Evolutionary conservation across 30 jellyfish, hydroid and myxozoan genomes (phyloP), one percentile per base, ranked within the genome.

Genomic region (Cassiopea xamachana): DNA sequence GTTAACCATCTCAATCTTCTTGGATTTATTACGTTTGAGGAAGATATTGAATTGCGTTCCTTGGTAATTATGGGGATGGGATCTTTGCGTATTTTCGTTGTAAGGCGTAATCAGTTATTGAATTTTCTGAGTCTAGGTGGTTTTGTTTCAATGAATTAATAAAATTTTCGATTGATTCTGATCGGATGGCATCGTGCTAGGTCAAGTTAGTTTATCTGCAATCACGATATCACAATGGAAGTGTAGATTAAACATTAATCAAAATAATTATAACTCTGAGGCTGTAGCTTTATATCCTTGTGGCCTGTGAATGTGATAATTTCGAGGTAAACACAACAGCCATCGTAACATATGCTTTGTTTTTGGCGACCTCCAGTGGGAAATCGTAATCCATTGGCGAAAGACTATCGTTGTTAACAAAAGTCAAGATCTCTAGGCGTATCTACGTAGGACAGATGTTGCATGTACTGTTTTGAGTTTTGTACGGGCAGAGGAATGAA

Each of bases 361-460:
- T 5, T 1, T 19, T 43, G 80, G 50, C 43, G 55, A 43, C 19
- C 3, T 71, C 14, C 80, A 71, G 80, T 55, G 80, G 80, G 80
- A 16, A 43, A 7, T 17, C 55, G 16, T 71, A 71, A 71, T 8
- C 80, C 19, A 55, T 16, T 71, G 55, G 80, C 80, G 80, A 39
- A 9, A 15, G 80, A 71, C n/a, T 15, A 19, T 27, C 80, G 80
- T 71, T 39, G 80, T 71, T 18, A 71, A 27, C 80, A 18, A 55
- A 15, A 16, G 48, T 45, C 73, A 49, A 49, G 77, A 55, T 73
- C 84, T 83, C 92, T 83, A 70, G 71, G 92, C 94, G 94, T 87
- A 39, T 87, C 94, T 69, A 87, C 58, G 89, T 79, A 17, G 16
- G 89, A 68, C 94, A 87, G 94, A 75, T 87, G 94, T 77, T 87